These are phyloP conservation scores for Cephus spinipes DNA, from an alignment of 2,888 invertebrate species.

Conservation along the genomic window DNA sequence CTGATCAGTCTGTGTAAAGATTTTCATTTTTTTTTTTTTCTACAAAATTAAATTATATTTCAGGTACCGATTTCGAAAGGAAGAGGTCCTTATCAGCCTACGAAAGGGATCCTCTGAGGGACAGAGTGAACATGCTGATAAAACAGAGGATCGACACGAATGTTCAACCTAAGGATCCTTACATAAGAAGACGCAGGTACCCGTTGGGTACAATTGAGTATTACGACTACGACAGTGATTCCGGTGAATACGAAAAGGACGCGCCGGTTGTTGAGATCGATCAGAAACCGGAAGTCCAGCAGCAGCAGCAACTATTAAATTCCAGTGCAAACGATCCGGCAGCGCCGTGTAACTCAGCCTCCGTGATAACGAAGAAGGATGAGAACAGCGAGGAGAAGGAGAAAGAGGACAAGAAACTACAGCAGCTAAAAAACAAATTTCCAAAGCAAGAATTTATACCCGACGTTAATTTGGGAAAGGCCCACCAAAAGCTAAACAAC, in stretches of 20 bases:
- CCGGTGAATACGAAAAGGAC: conserved; percentile 26
- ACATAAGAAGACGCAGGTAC: conserved; percentile 25
- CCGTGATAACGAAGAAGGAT: conserved; percentile 20
- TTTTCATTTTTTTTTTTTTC: background rate
- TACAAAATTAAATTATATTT: background rate
- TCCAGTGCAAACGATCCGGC: background rate
- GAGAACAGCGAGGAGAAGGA: conserved; percentile 26
- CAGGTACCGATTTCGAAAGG: conserved; percentile 7
- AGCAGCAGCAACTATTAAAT: background rate
- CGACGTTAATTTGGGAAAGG: conserved; percentile 15
- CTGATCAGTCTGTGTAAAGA: background rate
- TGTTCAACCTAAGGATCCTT: background rate
- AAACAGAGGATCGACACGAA: conserved; percentile 30
- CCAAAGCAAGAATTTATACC: conserved; percentile 44
- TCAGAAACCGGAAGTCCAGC: background rate
- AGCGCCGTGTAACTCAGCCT: too few species aligned
- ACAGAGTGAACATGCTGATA: conserved; percentile 39
- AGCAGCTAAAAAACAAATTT: conserved; percentile 25
- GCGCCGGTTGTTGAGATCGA: conserved; percentile 13
- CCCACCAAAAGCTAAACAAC: background rate
- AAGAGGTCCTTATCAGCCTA: background rate
- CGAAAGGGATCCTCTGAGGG: conserved; percentile 27
- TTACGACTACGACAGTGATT: conserved; percentile 48
- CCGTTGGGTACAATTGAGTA: conserved; percentile 41
- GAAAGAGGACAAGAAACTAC: conserved; percentile 22